A percentile compares a stretch with the other conserved stretches of the same genome.
Evolutionary conservation across 2,797 vertebrate species (phyloP).

Genomic region (Scolopax rusticola): DNA sequence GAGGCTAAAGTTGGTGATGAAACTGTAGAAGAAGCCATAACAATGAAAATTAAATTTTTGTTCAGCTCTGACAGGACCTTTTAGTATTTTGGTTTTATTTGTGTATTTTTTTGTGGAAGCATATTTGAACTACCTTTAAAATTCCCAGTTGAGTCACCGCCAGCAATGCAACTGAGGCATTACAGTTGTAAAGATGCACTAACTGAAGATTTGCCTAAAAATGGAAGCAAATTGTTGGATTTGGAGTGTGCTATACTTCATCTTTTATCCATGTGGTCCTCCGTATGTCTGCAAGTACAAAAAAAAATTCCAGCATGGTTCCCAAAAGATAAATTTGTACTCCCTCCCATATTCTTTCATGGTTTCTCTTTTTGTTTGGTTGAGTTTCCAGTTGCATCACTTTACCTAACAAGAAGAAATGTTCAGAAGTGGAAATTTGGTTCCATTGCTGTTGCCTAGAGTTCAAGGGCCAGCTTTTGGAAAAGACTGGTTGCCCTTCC

Average conservation of each 20-base stretch:
- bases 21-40: not conserved
- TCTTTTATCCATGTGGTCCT: not conserved
- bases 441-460: not conserved
- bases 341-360: not conserved
- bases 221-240: rapidly evolving
- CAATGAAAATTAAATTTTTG: not conserved
- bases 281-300: not conserved
- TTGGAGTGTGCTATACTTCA: not conserved
- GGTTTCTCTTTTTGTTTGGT: not conserved
- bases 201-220: not conserved
- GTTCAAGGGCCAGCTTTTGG: not conserved
- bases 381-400: not conserved
- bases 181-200: not conserved
- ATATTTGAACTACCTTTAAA: not conserved
- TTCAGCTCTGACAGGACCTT: not conserved
- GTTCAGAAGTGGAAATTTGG: not conserved
- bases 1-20: not conserved
- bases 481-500: not conserved
- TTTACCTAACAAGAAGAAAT: not conserved
- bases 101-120: not conserved
- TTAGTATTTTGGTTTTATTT: not conserved
- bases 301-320: not conserved
- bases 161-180: not conserved
- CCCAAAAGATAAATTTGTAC: not conserved
- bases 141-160: not conserved